Evolutionary conservation across 2,797 vertebrate genomes (phyloP).

Genomic region (Catharus ustulatus): DNA sequence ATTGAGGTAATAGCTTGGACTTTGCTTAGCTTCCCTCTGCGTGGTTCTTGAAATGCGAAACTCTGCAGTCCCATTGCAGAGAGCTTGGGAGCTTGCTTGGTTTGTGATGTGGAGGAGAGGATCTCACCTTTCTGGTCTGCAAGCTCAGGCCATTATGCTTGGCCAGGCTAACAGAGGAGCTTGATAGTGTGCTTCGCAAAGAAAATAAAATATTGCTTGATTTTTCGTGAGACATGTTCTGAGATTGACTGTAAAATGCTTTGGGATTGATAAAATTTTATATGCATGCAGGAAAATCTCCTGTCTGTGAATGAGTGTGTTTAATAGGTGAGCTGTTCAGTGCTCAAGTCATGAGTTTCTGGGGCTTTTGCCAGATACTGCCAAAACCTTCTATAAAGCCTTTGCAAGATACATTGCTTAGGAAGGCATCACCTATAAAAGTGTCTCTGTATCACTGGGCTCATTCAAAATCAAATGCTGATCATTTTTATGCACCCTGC

Average conservation of each 20-base stretch:
- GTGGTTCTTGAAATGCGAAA: not conserved
- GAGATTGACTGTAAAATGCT: constrained; percentile 8
- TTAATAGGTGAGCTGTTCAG: not conserved
- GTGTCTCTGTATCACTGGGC: not conserved
- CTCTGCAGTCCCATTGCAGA: not conserved
- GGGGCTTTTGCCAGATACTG: constrained; percentile 10
- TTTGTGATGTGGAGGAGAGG: not conserved
- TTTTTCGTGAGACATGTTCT: not conserved
- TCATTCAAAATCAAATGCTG: constrained; percentile 68
- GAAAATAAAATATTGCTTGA: not conserved
- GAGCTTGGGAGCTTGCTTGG: not conserved
- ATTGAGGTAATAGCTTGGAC: not conserved
- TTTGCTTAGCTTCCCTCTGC: not conserved
- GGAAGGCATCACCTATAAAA: constrained; percentile 1
- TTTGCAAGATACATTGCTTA: constrained; percentile 4
- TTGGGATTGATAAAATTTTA: not conserved
- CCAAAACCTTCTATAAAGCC: constrained; percentile 4
- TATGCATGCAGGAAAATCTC: not conserved
- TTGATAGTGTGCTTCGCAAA: not conserved
- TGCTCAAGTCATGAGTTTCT: not conserved
- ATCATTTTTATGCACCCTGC: constrained; percentile 59
- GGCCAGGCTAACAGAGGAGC: not conserved
- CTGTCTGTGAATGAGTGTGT: not conserved
- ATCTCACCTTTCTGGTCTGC: not conserved
- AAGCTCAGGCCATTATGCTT: not conserved